Evolutionary conservation across 2,797 vertebrate genomes (phyloP), one percentile per base, ranked within the genome.

Genomic region (Melopsittacus undulatus): DNA sequence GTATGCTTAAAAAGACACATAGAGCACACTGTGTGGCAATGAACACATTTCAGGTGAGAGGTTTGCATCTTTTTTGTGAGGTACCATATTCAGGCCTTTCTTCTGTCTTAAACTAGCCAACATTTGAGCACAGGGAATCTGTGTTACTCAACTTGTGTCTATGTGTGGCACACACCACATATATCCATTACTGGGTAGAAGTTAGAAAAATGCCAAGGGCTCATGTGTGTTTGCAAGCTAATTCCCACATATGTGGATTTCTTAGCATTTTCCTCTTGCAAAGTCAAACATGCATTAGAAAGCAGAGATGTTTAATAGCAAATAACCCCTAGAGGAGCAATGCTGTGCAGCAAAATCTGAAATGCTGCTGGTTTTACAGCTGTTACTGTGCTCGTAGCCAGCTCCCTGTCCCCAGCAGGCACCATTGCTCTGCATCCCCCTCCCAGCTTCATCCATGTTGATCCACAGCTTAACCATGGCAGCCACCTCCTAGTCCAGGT

Each of bases 161-260:
- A 16, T 8, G 12, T 45, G 26, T 57, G 21, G 30, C 0, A 0
- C 6, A 10, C 1, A 1, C 27, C 18, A 26, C 34, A 24, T 51
- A 15, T 46, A 76, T 69, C 64, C 10, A 10, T 74, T 92, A 32
- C 40, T 64, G 32, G n/a, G 23, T 3, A 80, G 24, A 67, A 70
- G 17, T 45, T 23, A 89, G 74, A 64, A 54, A 85, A 79, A 56
- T 16, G 13, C n/a, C 21, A 49, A 24, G 24, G 13, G 8, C 24
- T 56, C 10, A 21, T 22, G 43, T 17, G 22, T 59, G 38, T 52
- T 83, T 88, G 49, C 74, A 59, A 24, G 6, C 22, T 40, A 54
- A 69, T 76, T 92, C 40, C 34, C 4, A 3, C 57, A 29, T n/a
- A n/a, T 13, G 32, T 30, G 13, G 43, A 69, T 59, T 74, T 79